Conservation (phyloP, 2,888 invertebrate genomes). For the Sinodicranocentrus sp. region DNA sequence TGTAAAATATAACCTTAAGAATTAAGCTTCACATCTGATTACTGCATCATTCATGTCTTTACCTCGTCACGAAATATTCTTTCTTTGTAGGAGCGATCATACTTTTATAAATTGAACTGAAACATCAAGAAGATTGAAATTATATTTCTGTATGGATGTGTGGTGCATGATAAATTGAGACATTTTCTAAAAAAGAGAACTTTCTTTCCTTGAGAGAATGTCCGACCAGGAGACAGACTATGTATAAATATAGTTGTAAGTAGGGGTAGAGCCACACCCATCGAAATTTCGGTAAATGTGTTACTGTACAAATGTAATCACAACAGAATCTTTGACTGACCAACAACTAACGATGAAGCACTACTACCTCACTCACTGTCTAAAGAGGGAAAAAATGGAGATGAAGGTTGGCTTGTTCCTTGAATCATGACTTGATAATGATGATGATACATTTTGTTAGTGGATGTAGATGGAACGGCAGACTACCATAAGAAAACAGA, state of each 20-base stretch:
- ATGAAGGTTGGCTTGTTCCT: conserved; percentile 42
- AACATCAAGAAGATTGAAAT: background rate
- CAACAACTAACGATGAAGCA: conserved; percentile 19
- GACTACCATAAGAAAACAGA: background rate
- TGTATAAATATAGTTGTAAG: background rate
- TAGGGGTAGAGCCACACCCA: conserved; percentile 54
- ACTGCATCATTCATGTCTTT: too few species aligned
- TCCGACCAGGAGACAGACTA: background rate
- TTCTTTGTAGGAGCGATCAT: background rate
- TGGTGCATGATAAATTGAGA: conserved; percentile 23
- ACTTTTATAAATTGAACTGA: conserved; percentile 18
- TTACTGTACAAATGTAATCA: conserved; percentile 59
- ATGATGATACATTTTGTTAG: conserved; percentile 32
- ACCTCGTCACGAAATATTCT: background rate
- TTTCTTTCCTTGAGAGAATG: conserved; percentile 1
- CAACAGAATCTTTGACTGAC: conserved; percentile 44
- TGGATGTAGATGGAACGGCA: background rate
- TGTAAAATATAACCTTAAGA: too few species aligned
- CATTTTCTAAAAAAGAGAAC: conserved; percentile 19
- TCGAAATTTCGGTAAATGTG: conserved; percentile 65
- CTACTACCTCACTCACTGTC: conserved; percentile 7
- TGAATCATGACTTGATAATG: conserved; percentile 63
- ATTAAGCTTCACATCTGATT: too few species aligned
- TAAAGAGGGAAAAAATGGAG: conserved; percentile 14
- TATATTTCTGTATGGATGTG: background rate